phyloP scores from a whole-genome alignment of 2,888 invertebrate genomes.

The Abscondita cerata region DNA sequence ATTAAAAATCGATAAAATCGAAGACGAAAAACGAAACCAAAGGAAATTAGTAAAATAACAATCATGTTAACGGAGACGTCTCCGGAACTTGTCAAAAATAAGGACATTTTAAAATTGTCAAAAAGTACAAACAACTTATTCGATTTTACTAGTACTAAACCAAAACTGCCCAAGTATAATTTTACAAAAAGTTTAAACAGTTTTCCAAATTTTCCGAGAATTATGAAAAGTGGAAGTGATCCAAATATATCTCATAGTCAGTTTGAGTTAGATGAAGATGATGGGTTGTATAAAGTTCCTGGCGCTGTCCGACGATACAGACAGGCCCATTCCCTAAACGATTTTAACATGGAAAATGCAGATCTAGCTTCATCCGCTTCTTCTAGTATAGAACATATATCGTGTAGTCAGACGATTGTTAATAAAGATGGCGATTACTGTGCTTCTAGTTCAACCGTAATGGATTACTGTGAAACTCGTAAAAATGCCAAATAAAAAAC shows the following conservation, averaged over 20 bases:
- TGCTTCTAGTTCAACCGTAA: conserved; percentile 37
- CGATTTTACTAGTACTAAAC: conserved; percentile 18
- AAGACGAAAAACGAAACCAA: conserved; percentile 9
- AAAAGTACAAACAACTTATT: conserved; percentile 26
- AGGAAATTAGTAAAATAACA: conserved; percentile 49
- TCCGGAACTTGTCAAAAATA: neutral
- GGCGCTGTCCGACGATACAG: conserved; percentile 48
- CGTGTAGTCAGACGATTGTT: conserved; percentile 49
- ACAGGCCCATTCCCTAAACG: conserved; percentile 53
- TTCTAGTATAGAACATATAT: conserved; percentile 55
- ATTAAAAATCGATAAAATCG: neutral
- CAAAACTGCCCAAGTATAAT: conserved; percentile 28
- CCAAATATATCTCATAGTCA: conserved; percentile 47
- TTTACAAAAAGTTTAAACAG: conserved; percentile 33
- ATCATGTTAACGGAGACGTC: conserved; percentile 43
- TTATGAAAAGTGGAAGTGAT: conserved; percentile 55
- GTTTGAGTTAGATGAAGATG: conserved; percentile 43
- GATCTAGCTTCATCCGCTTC: conserved; percentile 44
- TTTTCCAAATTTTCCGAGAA: conserved; percentile 11
- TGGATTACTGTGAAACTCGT: conserved; percentile 49
- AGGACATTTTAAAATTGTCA: conserved; percentile 12
- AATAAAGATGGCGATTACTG: conserved; percentile 15
- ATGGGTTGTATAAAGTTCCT: conserved; percentile 56
- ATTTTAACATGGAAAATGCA: conserved; percentile 51
- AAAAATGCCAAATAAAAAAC: conserved; percentile 48